A percentile compares a stretch with the other conserved stretches of the same genome.
phyloP scores from a whole-genome alignment of 2,113 vertebrate genomes.

The Carassius gibelio region DNA sequence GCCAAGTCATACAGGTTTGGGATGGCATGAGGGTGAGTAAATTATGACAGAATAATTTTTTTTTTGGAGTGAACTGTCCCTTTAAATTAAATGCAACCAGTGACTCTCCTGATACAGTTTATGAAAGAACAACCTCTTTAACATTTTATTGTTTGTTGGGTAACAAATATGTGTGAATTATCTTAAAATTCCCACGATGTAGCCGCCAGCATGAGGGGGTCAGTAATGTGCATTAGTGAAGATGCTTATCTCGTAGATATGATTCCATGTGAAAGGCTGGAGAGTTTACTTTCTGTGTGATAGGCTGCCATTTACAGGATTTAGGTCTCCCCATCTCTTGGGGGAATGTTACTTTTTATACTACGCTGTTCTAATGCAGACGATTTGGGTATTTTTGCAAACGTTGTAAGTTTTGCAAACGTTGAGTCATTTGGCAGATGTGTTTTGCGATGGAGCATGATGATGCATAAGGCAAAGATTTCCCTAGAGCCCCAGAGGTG shows the following conservation, averaged over 20 bases:
- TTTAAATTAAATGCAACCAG: slow-evolving; percentile 1
- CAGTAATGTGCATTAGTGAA: slow-evolving; percentile 80
- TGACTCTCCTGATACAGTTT: neutral
- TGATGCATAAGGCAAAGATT: slow-evolving; percentile 57
- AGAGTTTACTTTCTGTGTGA: neutral
- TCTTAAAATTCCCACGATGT: slow-evolving; percentile 84
- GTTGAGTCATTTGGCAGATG: slow-evolving; percentile 39
- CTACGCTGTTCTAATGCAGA: slow-evolving; percentile 29
- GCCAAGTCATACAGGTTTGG: neutral
- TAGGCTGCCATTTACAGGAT: slow-evolving; percentile 21
- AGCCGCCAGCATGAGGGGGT: slow-evolving; percentile 79
- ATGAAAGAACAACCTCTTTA: neutral
- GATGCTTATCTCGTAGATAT: slow-evolving; percentile 74
- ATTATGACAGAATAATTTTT: neutral
- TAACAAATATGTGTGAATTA: slow-evolving; percentile 22
- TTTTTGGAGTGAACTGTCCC: neutral
- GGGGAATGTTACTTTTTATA: slow-evolving; percentile 26
- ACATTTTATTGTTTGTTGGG: neutral
- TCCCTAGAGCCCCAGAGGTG: slow-evolving; percentile 40
- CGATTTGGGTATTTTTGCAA: slow-evolving; percentile 40
- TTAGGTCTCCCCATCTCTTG: slow-evolving; percentile 12
- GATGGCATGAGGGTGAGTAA: no score
- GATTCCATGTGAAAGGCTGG: slow-evolving; percentile 12
- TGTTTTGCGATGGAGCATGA: slow-evolving; percentile 41
- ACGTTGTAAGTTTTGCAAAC: slow-evolving; percentile 40